phyloP scores from a whole-genome alignment of 2,797 vertebrate genomes.

The Chiloscyllium punctatum region DNA sequence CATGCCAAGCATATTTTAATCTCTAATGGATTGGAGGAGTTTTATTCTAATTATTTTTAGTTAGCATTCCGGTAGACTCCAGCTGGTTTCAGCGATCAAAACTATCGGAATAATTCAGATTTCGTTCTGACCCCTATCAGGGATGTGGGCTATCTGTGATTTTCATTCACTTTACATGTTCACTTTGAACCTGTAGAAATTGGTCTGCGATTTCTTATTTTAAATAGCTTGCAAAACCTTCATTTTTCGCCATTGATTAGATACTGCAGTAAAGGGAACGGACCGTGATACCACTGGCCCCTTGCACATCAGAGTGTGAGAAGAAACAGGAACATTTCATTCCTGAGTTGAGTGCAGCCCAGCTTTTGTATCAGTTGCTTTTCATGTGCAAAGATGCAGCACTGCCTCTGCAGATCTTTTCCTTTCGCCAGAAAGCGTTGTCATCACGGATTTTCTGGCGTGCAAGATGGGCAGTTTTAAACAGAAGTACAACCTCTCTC shows the following conservation, averaged over 20 bases:
- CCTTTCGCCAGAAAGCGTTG: not conserved
- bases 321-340: not conserved
- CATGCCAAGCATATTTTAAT: not conserved
- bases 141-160: not conserved
- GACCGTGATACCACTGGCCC: too few relatives aligned
- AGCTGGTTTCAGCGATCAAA: not conserved
- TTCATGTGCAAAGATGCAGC: not conserved
- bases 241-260: not conserved
- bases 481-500: not conserved
- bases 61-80: not conserved
- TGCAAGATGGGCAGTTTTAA: not conserved
- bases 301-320: too few relatives aligned
- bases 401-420: conserved; percentile 21
- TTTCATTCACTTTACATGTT: not conserved
- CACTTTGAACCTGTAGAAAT: not conserved
- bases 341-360: not conserved
- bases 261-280: not conserved
- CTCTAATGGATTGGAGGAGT: not conserved
- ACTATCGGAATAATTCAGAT: not conserved
- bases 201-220: not conserved
- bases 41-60: not conserved
- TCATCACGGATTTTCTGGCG: not conserved
- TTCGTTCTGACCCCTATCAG: not conserved
- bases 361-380: not conserved
- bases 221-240: not conserved